phyloP scores from a whole-genome alignment of 2,797 vertebrate species.

The Gila robusta region DNA sequence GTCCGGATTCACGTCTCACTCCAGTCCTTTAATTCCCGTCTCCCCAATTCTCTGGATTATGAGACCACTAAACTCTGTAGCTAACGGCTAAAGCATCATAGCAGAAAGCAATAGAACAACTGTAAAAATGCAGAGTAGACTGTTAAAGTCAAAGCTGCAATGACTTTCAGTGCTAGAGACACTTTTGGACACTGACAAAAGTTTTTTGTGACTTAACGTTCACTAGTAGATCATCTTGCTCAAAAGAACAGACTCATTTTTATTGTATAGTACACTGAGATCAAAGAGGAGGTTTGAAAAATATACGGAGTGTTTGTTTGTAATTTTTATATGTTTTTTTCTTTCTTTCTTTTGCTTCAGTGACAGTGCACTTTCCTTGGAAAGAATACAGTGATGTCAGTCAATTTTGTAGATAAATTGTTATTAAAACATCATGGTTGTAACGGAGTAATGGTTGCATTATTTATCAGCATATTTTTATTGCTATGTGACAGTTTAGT shows the following conservation, averaged over 20 bases:
- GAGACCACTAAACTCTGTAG: conserved; percentile 98
- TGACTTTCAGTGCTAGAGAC: conserved; percentile 21
- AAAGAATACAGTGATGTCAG: conserved; percentile 89
- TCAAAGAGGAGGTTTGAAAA: conserved; percentile 71
- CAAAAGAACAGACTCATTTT: conserved; percentile 75
- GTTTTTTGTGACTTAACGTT: conserved; percentile 44
- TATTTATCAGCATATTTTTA: conserved; percentile 66
- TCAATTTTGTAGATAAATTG: conserved; percentile 98
- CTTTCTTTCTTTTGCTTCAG: conserved; percentile 73
- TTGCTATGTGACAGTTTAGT: conserved; percentile 29
- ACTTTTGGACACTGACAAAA: conserved; percentile 41
- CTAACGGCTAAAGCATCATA: conserved; percentile 85
- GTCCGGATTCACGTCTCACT: conserved; percentile 92
- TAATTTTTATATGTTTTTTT: conserved; percentile 82
- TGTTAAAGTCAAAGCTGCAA: conserved; percentile 37
- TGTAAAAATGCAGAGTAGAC: conserved; percentile 44
- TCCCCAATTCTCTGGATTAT: conserved; percentile 94
- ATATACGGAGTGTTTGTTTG: conserved; percentile 80
- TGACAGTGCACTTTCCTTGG: conserved; percentile 83
- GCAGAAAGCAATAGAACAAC: conserved; percentile 29
- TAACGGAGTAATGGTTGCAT: conserved; percentile 79
- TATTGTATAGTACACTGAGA: conserved; percentile 75
- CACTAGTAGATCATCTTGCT: conserved; percentile 69
- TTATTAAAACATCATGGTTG: conserved; percentile 91
- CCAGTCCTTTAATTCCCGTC: conserved; percentile 91